These are phyloP conservation scores for Tapirus indicus DNA, from an alignment of 2,797 vertebrate species.

Conservation along the genomic window DNA sequence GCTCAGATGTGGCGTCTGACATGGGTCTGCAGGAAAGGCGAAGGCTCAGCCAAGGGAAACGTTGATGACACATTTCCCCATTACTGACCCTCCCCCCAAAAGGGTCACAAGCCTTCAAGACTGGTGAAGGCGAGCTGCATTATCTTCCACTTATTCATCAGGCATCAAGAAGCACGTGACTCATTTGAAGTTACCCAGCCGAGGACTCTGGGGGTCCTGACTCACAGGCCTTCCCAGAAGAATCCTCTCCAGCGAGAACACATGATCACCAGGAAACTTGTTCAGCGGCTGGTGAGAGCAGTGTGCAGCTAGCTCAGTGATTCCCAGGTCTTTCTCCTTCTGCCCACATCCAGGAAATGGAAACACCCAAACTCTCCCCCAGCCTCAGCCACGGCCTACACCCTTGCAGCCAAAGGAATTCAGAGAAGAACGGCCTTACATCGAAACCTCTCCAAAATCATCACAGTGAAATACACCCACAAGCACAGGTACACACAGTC, in stretches of 20 bases:
- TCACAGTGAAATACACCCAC: background rate
- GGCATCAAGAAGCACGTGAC: background rate
- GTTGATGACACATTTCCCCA: background rate
- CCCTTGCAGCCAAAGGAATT: background rate
- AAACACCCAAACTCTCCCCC: background rate
- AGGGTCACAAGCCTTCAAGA: background rate
- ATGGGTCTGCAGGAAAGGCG: background rate
- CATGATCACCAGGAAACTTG: background rate
- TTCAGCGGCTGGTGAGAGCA: background rate
- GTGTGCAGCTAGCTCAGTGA: background rate
- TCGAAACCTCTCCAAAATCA: background rate
- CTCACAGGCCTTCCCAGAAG: slow-evolving; percentile 72
- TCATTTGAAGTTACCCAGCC: slow-evolving; percentile 21
- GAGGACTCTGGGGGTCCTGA: slow-evolving; percentile 45
- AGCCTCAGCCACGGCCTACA: background rate
- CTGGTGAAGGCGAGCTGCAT: background rate
- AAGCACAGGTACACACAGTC: background rate
- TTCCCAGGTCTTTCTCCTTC: background rate
- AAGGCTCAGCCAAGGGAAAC: background rate
- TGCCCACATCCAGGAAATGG: background rate
- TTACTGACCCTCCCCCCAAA: background rate
- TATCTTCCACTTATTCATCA: slow-evolving; percentile 18
- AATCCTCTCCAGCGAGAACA: background rate
- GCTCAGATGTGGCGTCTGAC: background rate
- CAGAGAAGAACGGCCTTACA: background rate